Base-by-base conservation (phyloP, 1,140 invertebrate species). In the Ditylenchus dipsaci region DNA sequence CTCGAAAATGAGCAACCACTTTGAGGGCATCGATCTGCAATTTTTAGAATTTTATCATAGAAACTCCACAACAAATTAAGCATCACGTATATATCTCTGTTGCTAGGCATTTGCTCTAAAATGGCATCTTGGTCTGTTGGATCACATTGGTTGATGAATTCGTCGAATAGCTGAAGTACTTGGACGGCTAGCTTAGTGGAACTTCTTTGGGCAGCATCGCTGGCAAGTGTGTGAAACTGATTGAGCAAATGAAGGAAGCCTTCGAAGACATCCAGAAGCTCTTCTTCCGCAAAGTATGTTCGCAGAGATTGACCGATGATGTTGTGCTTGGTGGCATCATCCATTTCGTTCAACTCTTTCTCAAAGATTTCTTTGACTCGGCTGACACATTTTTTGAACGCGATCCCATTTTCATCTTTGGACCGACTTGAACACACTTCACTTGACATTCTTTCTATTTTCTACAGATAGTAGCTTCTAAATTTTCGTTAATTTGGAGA, bases 291-390 rank as follows among this genome's bases (percentile, higher is more conserved):
- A 27, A 70, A 70, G 49, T 70, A 70, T n/a, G 15, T 30, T 45
- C 15, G 60, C 70, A 62, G 1, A 3, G 7, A 5, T n/a, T 65
- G 63, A 5, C n/a, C 45, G 62, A 65, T 21, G n/a, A 23, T n/a
- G 21, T 65, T 65, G 17, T 68, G 42, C 17, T 68, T 69, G 9
- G 91, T 96, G 72, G 95, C 94, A 13, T 95, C 95, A 86, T 96
- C 93, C 5, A 90, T 53, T 13, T 60, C 95, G 86, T 93, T 93
- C 45, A 94, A 94, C 1, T 97, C 93, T 84, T 93, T 95, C 85
- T 93, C 93, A 0, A 97, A 98, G 81, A 97, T 97, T 93, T 93
- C 94, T 67, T 38, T 57, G 19, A 33, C 33, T 17, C 29, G 38
- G 30, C 11, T 7, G 42, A 64, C 42, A 21, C 38, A 21, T 43